Evolutionary conservation across 2,888 invertebrate species (phyloP), one percentile per base, ranked within the genome.

Genomic region (Drosophila diplacantha): DNA sequence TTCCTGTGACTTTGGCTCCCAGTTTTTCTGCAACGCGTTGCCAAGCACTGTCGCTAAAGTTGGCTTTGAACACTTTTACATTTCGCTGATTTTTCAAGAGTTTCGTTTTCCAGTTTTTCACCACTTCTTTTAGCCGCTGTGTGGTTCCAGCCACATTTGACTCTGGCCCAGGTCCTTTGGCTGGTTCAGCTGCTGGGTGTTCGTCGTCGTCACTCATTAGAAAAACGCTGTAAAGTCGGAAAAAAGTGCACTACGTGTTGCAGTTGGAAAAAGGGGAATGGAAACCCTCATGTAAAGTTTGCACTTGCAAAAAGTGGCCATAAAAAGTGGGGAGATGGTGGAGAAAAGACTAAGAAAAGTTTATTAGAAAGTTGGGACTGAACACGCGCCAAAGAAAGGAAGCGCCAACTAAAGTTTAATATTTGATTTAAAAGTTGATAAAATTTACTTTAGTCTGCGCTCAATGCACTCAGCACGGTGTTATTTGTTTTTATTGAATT

Each of bases 1-100:
- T 44, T 44, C 32, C 65, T 37, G 41, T 35, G 46, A 66, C 57
- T 65, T 66, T 57, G 51, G 31, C 58, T 57, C 29, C 51, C 38
- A 24, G 54, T 49, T 64, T 63, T 63, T 34, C 49, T 24, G 38
- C 49, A 41, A 64, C 55, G 59, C 56, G 59, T 58, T 55, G 50
- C 56, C 76, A 72, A 76, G 80, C 72, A 72, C 67, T 56, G 64
- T 59, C 60, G 64, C 55, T 66, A 73, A 82, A 83, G 77, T 84
- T 85, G 84, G 82, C 86, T 85, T 85, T 86, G 81, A 86, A 86
- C 85, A 84, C 85, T 85, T 85, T 85, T 81, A 79, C 86, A 83
- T 75, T 85, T 85, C 85, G 84, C 81, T 83, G 86, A 81, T 69
- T 86, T 82, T 78, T 82, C 75, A 72, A 82, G 82, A 76, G 74